Base-by-base conservation (phyloP, 2,113 vertebrate genomes). In the Sinocyclocheilus grahami region DNA sequence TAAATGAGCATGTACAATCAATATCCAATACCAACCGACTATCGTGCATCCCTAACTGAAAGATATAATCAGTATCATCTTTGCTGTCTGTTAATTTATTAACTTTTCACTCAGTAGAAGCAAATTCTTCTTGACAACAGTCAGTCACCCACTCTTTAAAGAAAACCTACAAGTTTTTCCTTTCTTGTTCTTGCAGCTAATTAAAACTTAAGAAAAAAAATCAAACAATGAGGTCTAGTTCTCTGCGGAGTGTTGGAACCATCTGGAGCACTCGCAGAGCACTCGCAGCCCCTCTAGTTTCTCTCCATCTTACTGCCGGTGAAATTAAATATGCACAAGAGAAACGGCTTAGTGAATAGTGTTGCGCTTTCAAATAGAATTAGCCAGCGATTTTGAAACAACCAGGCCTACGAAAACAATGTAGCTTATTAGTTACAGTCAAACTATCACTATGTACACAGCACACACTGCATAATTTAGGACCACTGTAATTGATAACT, bases 351-450 rank as follows among this genome's bases (percentile, higher is more conserved):
- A 87, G 88, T 72, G 86, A 86, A 87, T 83, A 84, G 85, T 72
- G 60, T 80, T 87, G 71, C 51, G 72, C 86, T 72, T 85, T 87
- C 92, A 94, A 93, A 94, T 95, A 95, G 87, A 86, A 22, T 90
- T 88, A 78, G 85, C 85, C 85, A 74, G 78, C 71, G 33, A 86
- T 72, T 88, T 58, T 71, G 37, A 79, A 83, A 18, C 85, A 89
- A 75, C 67, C 78, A 53, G 62, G 78, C 55, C 81, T 84, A 7
- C 60, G 16, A 75, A 75, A 88, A 86, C 82, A 87, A 30, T 12
- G 8, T 30, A 46, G 75, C 42, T 53, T 77, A 89, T 89, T 85
- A 85, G 86, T 84, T 27, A 37, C 51, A 46, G 85, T 72, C 82
- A 55, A 80, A 85, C 72, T 85, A 22, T 85, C 71, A 85, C 9